These are phyloP conservation scores for Casuarius casuarius DNA, from an alignment of 2,113 vertebrate genomes.

Conservation along the genomic window DNA sequence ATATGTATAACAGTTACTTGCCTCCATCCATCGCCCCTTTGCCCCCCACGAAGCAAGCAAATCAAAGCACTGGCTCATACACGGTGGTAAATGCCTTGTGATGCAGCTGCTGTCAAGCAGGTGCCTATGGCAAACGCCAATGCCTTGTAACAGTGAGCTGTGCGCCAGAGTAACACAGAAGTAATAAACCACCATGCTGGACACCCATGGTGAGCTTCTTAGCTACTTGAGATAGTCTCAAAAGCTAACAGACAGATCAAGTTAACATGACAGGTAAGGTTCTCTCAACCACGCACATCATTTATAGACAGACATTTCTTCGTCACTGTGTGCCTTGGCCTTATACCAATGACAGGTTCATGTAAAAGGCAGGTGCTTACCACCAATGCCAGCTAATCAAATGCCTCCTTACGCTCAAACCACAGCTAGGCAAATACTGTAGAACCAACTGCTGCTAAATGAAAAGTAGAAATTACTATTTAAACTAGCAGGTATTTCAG, in stretches of 20 bases:
- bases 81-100: accelerated
- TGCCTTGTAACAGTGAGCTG: background rate
- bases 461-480: background rate
- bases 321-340: background rate
- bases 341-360: background rate
- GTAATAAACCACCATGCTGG: background rate
- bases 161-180: background rate
- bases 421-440: background rate
- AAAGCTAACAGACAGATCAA: background rate
- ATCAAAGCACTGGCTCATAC: background rate
- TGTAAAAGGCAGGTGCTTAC: accelerated
- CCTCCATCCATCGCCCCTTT: background rate
- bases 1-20: too few relatives aligned
- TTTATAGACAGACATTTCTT: background rate
- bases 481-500: background rate
- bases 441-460: background rate
- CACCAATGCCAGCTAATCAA: background rate
- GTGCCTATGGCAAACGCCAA: accelerated
- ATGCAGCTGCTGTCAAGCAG: accelerated
- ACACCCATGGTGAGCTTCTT: background rate
- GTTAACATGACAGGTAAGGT: background rate
- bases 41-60: background rate
- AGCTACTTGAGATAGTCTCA: background rate
- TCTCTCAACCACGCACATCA: background rate
- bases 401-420: background rate